Percentiles rank a stretch among this genome's conserved stretches.
phyloP scores from a whole-genome alignment of 1,140 invertebrate genomes.

The Pomacea maculata region DNA sequence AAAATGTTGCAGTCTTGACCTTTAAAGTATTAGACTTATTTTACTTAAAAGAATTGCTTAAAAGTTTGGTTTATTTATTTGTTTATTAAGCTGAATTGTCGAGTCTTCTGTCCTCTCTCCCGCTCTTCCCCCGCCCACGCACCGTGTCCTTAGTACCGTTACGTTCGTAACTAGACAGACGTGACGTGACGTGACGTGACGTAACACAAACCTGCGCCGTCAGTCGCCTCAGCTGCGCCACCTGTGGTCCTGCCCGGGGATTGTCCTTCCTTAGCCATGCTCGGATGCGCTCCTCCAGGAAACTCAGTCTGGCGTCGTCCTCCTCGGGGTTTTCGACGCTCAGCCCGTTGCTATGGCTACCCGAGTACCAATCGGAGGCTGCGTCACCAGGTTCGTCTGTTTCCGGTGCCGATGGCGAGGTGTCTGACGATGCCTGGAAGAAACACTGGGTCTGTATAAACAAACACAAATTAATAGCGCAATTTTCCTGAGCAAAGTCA shows the following conservation, averaged over 20 bases:
- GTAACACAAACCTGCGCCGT: conserved; percentile 36
- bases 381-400: background rate
- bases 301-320: conserved; percentile 35
- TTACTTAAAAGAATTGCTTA: no score
- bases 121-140: background rate
- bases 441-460: background rate
- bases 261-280: conserved; percentile 48
- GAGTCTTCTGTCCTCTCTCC: background rate
- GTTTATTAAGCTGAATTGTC: background rate
- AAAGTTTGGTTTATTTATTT: background rate
- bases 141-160: background rate
- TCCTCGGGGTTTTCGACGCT: conserved; percentile 20
- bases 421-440: conserved; percentile 1
- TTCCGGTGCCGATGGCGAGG: background rate
- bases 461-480: background rate
- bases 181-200: background rate
- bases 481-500: no score
- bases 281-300: conserved; percentile 43
- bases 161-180: background rate
- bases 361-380: background rate
- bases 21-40: no score
- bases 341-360: background rate
- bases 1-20: no score
- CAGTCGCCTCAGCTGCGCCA: conserved; percentile 43
- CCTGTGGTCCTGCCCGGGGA: conserved; percentile 37